These are phyloP conservation scores for Muscidifurax raptorellus DNA, from an alignment of 1,140 invertebrate genomes.

Conservation along the genomic window DNA sequence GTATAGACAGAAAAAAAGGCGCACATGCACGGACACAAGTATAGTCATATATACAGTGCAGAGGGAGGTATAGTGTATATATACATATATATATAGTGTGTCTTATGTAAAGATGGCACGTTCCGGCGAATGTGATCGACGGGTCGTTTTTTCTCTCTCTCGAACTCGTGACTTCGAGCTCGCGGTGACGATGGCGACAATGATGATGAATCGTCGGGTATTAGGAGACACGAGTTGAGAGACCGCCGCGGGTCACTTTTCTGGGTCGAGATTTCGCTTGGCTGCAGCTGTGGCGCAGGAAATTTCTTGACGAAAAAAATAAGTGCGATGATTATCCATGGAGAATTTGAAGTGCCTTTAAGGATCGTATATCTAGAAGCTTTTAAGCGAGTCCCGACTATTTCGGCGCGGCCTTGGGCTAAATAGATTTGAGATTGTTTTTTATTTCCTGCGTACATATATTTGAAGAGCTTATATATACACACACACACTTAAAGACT, in stretches of 20 bases:
- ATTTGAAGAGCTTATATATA: background rate
- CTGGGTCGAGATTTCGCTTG: background rate
- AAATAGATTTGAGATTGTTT: slow-evolving; percentile 4
- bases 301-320: too few relatives aligned
- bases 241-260: background rate
- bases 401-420: slow-evolving; percentile 2
- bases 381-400: too few relatives aligned
- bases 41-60: background rate
- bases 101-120: slow-evolving; percentile 45
- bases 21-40: background rate
- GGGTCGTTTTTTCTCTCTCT: background rate
- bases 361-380: too few relatives aligned
- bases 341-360: too few relatives aligned
- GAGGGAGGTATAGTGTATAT: too few relatives aligned
- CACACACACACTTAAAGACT: background rate
- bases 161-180: slow-evolving; percentile 5
- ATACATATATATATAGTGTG: background rate
- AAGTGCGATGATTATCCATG: too few relatives aligned
- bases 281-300: too few relatives aligned
- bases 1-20: background rate
- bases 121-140: slow-evolving; percentile 34
- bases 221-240: background rate
- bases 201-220: background rate
- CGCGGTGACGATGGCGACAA: background rate
- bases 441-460: background rate